Percentiles rank a stretch among this genome's conserved stretches.
These are phyloP conservation scores for Cephalopterus ornatus DNA, from an alignment of 2,113 vertebrate genomes.

Conservation along the genomic window DNA sequence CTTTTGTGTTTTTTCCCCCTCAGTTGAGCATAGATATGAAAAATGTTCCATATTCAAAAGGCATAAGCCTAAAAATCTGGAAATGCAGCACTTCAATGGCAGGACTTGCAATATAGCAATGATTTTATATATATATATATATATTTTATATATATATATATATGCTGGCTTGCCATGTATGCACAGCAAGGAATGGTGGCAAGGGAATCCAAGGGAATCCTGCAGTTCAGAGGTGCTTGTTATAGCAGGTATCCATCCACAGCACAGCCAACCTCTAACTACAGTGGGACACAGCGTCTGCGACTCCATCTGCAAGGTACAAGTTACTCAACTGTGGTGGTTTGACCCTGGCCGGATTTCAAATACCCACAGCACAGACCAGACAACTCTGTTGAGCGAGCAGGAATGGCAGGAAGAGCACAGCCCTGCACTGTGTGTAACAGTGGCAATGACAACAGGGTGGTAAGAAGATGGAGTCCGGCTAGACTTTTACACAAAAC, in stretches of 20 bases:
- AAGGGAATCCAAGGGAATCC: not conserved
- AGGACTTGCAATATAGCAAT: not conserved
- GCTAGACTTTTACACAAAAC: not conserved
- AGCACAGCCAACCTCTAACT: not conserved
- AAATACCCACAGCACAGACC: not conserved
- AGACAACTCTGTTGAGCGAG: fast-evolving
- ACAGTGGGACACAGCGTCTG: not conserved
- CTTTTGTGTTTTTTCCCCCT: not conserved
- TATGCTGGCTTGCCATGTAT: fast-evolving
- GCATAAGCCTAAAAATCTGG: not conserved
- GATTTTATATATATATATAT: not conserved
- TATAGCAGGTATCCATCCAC: not conserved
- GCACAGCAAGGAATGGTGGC: not conserved
- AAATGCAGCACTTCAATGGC: not conserved
- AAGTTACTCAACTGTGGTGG: not conserved
- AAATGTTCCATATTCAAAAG: not conserved
- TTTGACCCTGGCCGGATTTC: too few relatives aligned
- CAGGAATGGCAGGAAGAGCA: not conserved
- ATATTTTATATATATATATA: fast-evolving
- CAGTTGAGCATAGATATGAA: not conserved
- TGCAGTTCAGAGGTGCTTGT: not conserved
- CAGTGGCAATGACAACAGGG: fast-evolving
- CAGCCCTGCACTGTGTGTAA: not conserved
- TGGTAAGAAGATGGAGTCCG: not conserved
- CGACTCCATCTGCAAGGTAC: fast-evolving